Base-by-base conservation (phyloP, 2,888 invertebrate species). In the Reticulitermes lucifugus region DNA sequence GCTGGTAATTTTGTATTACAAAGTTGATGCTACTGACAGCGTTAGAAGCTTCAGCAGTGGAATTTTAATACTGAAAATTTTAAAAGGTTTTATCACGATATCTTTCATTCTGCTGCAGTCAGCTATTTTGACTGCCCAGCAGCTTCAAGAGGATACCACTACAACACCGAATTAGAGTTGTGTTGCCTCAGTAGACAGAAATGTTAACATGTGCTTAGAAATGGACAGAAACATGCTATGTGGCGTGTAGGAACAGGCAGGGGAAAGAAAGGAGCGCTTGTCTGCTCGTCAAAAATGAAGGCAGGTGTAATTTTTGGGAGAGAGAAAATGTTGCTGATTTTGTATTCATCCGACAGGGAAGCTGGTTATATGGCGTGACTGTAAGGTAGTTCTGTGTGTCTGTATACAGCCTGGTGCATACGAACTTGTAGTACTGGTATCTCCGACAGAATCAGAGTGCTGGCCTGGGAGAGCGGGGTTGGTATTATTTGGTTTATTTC, bases 261-360 rank as follows among this genome's bases (percentile, higher is more conserved):
- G 25, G n/a, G 25, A 65, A 25, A 7, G 55, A 18, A 18, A 18
- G 1, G 10, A 41, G 73, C 3, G 73, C 73, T 73, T 29, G 41
- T 9, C 73, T 73, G 73, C 18, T 35, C 41, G 73, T 73, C 73
- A 73, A 41, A 73, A 73, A 73, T 73, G 73, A 73, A 73, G 73
- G 73, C 41, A 73, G 41, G 41, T 73, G 73, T 41, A 73, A 65
- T 73, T 73, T 73, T 73, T 73, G 73, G 41, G 5, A 25, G 65
- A 65, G 65, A 65, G 65, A 25, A 35, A 35, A 41, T 41, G 73
- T 73, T 73, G 41, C 41, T 73, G 73, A 73, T 73, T 73, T 73
- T 9, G 73, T 73, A 73, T 73, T 73, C 73, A 73, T 73, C 73
- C 29, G n/a, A 25, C 25, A 65, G 65, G 25, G 25, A 65, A 65